These are phyloP conservation scores for Lucifuga dentata DNA, from an alignment of 2,113 vertebrate genomes.

Conservation along the genomic window DNA sequence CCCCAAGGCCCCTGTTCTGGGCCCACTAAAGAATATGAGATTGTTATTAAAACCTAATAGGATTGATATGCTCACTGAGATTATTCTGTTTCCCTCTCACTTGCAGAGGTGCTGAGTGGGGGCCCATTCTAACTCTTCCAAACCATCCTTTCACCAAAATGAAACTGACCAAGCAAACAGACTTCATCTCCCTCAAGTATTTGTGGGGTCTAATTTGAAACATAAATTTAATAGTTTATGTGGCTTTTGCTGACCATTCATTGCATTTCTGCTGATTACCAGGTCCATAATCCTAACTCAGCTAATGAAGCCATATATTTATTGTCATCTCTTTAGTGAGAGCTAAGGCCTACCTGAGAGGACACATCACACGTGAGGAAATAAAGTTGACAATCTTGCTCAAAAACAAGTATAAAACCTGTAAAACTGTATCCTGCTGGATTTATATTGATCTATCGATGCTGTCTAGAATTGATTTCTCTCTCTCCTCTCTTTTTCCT, in stretches of 20 bases:
- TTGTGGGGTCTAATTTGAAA: slow-evolving; percentile 55
- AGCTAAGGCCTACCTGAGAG: slow-evolving; percentile 37
- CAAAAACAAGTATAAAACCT: slow-evolving; percentile 55
- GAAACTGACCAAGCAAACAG: slow-evolving; percentile 47
- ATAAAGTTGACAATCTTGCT: slow-evolving; percentile 49
- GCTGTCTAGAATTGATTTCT: slow-evolving; percentile 53
- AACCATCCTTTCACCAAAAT: slow-evolving; percentile 40
- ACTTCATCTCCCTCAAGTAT: slow-evolving; percentile 48
- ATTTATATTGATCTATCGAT: slow-evolving; percentile 66
- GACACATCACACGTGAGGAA: slow-evolving; percentile 37
- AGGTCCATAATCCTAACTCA: slow-evolving; percentile 37
- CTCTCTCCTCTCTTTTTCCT: slow-evolving; percentile 34
- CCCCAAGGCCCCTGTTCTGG: slow-evolving; percentile 53
- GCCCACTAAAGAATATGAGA: slow-evolving; percentile 67
- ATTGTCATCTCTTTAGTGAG: slow-evolving; percentile 38
- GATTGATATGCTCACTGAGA: slow-evolving; percentile 70
- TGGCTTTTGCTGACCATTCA: slow-evolving; percentile 28
- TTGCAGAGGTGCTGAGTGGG: slow-evolving; percentile 56
- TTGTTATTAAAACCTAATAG: slow-evolving; percentile 78
- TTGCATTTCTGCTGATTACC: slow-evolving; percentile 45
- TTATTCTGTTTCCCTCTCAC: slow-evolving; percentile 49
- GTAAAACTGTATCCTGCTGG: slow-evolving; percentile 49
- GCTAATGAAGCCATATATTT: slow-evolving; percentile 63
- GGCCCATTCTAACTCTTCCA: slow-evolving; percentile 57
- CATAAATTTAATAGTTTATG: slow-evolving; percentile 59